These are phyloP conservation scores for Gopherus evgoodei DNA, from an alignment of 2,113 vertebrate genomes.

Conservation along the genomic window DNA sequence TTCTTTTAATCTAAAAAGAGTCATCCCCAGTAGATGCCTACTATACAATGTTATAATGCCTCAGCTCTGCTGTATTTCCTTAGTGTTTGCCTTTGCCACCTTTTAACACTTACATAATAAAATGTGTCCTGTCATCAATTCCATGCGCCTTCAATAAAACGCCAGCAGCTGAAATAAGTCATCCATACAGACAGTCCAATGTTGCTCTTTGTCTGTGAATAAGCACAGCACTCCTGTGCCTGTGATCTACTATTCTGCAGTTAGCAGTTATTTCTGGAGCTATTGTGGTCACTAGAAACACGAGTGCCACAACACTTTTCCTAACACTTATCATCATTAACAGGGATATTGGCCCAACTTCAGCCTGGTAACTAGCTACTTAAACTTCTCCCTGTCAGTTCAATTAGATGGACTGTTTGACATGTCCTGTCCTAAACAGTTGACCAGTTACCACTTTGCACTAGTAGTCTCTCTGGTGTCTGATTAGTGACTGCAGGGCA, in stretches of 20 bases:
- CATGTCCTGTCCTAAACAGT: background rate
- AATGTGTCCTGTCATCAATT: background rate
- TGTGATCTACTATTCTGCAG: background rate
- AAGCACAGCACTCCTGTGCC: background rate
- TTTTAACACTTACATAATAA: background rate
- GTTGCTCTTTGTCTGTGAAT: background rate
- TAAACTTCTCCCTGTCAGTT: background rate
- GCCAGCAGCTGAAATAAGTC: background rate
- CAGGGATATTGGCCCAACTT: background rate
- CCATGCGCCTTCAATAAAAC: background rate
- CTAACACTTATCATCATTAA: too few species aligned
- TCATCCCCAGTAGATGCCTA: background rate
- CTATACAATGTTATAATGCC: background rate
- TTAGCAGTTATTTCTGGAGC: background rate
- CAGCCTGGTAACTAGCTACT: background rate
- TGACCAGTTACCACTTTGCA: background rate
- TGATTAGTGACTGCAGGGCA: too few species aligned
- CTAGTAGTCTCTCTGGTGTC: too few species aligned
- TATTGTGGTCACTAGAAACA: background rate
- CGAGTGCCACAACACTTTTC: background rate
- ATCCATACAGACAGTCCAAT: background rate
- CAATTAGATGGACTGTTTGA: background rate
- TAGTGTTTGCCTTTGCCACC: background rate
- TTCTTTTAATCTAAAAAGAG: background rate
- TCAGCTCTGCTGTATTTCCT: background rate